Evolutionary conservation across 2,888 invertebrate genomes (phyloP), one percentile per base, ranked within the genome.

Genomic region (Nasonovia ribisnigri): DNA sequence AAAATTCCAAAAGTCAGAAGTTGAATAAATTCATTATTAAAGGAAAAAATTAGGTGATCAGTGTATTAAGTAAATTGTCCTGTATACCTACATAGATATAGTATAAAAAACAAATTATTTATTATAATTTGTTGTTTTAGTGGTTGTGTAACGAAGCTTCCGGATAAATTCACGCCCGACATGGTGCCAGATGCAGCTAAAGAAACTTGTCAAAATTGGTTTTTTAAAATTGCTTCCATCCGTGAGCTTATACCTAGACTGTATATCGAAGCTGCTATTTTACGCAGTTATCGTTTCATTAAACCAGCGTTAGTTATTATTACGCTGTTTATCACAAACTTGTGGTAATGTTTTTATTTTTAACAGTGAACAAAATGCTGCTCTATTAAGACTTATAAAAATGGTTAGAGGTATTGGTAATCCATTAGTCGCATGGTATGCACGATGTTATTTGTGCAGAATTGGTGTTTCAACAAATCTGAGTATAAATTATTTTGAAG

Each of bases 151-250:
- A 48, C 67, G 24, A 94, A 67, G 46, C 92, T 94, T 94, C 94
- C 94, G 3, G 93, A 94, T 24, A 92, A 94, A n/a, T 94, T 94
- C 95, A 94, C 92, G 11, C 84, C 89, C 0, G 97, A 97, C 95
- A 97, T 97, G 96, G 97, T 99, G 11, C 97, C 97, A 0, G 98
- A 98, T 95, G 96, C 97, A 91, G 99, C 99, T 0, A 98, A 98
- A 96, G 99, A 99, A 96, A 99, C 99, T 0, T 99, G 99, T 95
- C 97, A 98, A 95, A 99, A 99, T 96, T 99, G 99, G 99, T 98
- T 99, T 96, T 99, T 98, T 96, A 99, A 99, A 96, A 98, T 99
- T 95, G 98, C 99, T 0, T 99, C 99, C 0, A 99, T 99, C 95
- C 96, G 99, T 95, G 99, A 99, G 96, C 96, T 99, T 16, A 97